Percentiles rank a stretch among this genome's conserved stretches.
phyloP scores from a whole-genome alignment of 2,797 vertebrate genomes.

The Cercopithecus neglectus region DNA sequence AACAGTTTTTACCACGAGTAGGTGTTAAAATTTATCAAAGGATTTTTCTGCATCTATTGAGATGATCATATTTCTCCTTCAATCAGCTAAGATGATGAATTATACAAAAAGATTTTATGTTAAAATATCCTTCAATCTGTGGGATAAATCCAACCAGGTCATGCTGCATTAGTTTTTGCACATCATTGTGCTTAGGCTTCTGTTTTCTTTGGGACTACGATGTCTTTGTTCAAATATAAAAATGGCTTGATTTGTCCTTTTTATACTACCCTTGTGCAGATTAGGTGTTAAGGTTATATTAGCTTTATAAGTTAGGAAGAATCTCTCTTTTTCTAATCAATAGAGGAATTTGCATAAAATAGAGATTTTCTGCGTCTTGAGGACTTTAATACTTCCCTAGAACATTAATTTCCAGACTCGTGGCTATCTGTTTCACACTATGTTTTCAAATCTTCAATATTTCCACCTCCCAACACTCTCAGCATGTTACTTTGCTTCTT shows the following conservation, averaged over 20 bases:
- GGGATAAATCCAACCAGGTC: background rate
- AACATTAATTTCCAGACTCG: background rate
- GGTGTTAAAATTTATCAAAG: slow-evolving; percentile 1
- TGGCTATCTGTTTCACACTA: background rate
- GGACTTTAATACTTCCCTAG: background rate
- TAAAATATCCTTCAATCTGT: background rate
- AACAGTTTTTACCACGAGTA: background rate
- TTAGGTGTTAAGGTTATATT: background rate
- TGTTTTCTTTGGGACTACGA: background rate
- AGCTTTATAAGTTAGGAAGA: background rate
- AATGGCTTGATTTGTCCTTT: background rate
- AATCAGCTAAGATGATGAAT: background rate
- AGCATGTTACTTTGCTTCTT: background rate
- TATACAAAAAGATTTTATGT: background rate
- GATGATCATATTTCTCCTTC: slow-evolving; percentile 41
- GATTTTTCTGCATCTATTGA: background rate
- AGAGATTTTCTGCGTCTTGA: background rate
- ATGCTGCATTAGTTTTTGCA: background rate
- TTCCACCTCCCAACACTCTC: background rate
- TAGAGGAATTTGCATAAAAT: background rate
- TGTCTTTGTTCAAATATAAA: slow-evolving; percentile 30
- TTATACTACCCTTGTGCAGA: background rate
- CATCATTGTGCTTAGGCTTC: background rate
- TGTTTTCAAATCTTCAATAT: background rate
- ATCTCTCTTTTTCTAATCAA: background rate